Percentiles rank a stretch among this genome's conserved stretches.
Conservation (phyloP, 2,113 vertebrate genomes). For the Oophaga pumilio region DNA sequence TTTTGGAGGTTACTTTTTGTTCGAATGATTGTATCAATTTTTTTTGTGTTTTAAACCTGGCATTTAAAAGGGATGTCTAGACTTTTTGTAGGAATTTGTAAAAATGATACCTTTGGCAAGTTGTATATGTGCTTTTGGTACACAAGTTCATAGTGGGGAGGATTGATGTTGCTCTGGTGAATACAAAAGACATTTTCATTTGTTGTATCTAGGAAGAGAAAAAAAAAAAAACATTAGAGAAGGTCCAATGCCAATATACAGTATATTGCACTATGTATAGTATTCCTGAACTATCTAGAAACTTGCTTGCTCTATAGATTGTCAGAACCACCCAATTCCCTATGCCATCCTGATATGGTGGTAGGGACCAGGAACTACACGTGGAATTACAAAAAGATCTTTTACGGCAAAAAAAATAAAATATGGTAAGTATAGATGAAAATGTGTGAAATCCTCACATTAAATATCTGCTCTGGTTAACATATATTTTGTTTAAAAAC, state of each 20-base stretch:
- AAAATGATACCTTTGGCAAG: slow-evolving; percentile 83
- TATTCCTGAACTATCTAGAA: background rate
- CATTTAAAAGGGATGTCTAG: too few species aligned
- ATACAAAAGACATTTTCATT: slow-evolving; percentile 94
- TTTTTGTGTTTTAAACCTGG: too few species aligned
- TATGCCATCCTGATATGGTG: background rate
- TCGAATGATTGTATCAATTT: too few species aligned
- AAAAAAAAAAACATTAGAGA: background rate
- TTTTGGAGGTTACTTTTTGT: too few species aligned
- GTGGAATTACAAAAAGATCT: too few species aligned
- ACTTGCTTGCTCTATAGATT: background rate
- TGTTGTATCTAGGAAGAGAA: slow-evolving; percentile 75
- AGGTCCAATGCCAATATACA: background rate
- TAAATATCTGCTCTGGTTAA: background rate
- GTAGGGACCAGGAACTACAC: too few species aligned
- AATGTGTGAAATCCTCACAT: background rate
- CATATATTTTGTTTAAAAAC: too few species aligned
- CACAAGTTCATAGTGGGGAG: slow-evolving; percentile 93
- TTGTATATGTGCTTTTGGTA: slow-evolving; percentile 90
- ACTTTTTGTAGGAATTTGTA: background rate
- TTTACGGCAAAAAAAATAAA: too few species aligned
- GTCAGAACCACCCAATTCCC: background rate
- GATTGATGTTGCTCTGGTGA: slow-evolving; percentile 89
- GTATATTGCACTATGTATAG: background rate
- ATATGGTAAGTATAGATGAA: background rate